Evolutionary conservation across 2,888 invertebrate genomes (phyloP).

Genomic region (Idaea biselata): DNA sequence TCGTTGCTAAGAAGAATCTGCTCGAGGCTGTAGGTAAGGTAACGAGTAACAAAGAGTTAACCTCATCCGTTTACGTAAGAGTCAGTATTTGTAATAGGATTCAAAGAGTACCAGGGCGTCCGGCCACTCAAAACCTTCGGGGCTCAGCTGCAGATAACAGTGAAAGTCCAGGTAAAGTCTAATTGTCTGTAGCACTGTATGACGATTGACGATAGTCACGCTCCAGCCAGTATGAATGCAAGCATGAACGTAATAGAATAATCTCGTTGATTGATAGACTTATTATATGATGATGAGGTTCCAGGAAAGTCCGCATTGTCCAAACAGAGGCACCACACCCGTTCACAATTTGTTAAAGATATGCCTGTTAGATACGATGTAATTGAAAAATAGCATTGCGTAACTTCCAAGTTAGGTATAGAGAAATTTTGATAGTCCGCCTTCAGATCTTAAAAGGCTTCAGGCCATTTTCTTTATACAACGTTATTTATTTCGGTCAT

Average conservation of each 20-base stretch:
- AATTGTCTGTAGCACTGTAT: conserved; percentile 47
- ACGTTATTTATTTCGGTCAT: conserved; percentile 55
- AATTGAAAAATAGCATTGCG: conserved; percentile 68
- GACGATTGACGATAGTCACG: conserved; percentile 60
- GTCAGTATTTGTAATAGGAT: conserved; percentile 24
- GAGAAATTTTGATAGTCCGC: conserved; percentile 66
- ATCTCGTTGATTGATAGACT: conserved; percentile 70
- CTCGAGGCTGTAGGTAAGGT: conserved; percentile 33
- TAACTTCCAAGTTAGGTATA: conserved; percentile 55
- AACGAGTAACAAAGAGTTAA: conserved; percentile 32
- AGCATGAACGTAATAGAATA: conserved; percentile 61
- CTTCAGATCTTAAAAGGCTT: conserved; percentile 61
- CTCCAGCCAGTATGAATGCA: conserved; percentile 62
- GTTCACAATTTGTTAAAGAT: conserved; percentile 57
- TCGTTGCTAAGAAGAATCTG: conserved; percentile 24
- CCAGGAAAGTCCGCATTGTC: conserved; percentile 60
- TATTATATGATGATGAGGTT: conserved; percentile 68
- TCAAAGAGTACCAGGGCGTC: conserved; percentile 33
- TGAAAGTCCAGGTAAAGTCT: conserved; percentile 46
- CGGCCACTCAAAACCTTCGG: conserved; percentile 28
- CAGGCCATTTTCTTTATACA: conserved; percentile 70
- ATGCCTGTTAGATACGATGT: conserved; percentile 51
- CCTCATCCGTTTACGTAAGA: conserved; percentile 22
- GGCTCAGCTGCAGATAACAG: conserved; percentile 48
- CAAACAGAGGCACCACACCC: conserved; percentile 48